phyloP scores from a whole-genome alignment of 2,888 invertebrate species.

The Cyclophora albipunctata region DNA sequence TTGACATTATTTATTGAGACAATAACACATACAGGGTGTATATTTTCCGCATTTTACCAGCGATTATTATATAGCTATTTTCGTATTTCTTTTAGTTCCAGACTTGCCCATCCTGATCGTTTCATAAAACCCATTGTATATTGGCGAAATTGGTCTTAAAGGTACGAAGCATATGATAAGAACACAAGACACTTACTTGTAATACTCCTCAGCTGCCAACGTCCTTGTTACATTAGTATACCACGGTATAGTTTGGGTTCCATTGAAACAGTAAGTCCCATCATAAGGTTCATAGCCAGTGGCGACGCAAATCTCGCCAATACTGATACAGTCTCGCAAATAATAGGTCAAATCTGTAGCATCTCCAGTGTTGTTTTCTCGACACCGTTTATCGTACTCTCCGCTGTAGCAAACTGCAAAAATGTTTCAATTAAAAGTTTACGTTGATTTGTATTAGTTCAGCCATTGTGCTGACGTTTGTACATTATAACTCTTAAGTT shows the following conservation, averaged over 20 bases:
- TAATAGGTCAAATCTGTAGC: slow-evolving; percentile 67
- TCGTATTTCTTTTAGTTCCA: too few relatives aligned
- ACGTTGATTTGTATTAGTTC: too few relatives aligned
- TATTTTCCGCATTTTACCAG: too few relatives aligned
- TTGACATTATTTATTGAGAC: too few relatives aligned
- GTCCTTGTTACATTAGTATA: slow-evolving; percentile 69
- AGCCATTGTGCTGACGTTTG: too few relatives aligned
- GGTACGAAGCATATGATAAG: too few relatives aligned
- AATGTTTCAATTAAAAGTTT: neutral
- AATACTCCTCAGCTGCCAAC: slow-evolving; percentile 80
- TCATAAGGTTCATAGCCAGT: slow-evolving; percentile 55
- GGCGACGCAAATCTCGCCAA: slow-evolving; percentile 64
- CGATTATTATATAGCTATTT: too few relatives aligned
- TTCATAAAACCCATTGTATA: too few relatives aligned
- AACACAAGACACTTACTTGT: slow-evolving; percentile 67
- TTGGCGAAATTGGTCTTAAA: too few relatives aligned
- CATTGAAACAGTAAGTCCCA: slow-evolving; percentile 59
- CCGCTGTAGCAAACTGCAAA: slow-evolving; percentile 79
- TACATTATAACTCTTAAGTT: too few relatives aligned
- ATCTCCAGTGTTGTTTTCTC: slow-evolving; percentile 43
- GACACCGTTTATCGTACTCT: slow-evolving; percentile 73
- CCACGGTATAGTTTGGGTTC: slow-evolving; percentile 50
- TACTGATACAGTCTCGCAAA: slow-evolving; percentile 61
- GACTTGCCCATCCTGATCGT: too few relatives aligned
- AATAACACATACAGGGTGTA: too few relatives aligned